A percentile compares a stretch with the other conserved stretches of the same genome.
phyloP scores from a whole-genome alignment of 2,113 vertebrate species.

The Solea solea region DNA sequence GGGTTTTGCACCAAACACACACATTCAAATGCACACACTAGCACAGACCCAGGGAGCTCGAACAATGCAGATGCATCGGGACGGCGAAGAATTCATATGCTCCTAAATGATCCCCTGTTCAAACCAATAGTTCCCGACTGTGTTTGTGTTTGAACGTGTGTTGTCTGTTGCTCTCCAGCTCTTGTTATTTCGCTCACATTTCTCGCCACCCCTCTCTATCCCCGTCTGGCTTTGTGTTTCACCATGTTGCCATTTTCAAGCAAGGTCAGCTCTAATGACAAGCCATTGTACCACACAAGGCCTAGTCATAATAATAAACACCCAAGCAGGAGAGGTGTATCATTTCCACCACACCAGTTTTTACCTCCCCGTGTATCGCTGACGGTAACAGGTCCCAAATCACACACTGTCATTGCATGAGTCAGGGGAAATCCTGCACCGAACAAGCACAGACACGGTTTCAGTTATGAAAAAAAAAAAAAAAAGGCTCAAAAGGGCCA shows the following conservation, averaged over 20 bases:
- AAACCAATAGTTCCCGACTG: slow-evolving; percentile 54
- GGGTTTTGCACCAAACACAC: slow-evolving; percentile 63
- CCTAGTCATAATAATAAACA: slow-evolving; percentile 69
- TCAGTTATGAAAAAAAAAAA: slow-evolving; percentile 41
- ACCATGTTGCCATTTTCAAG: slow-evolving; percentile 49
- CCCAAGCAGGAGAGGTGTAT: slow-evolving; percentile 39
- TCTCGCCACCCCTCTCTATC: neutral
- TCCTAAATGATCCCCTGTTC: slow-evolving; percentile 53
- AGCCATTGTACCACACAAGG: slow-evolving; percentile 29
- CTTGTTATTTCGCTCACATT: slow-evolving; percentile 37
- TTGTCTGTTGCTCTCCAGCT: slow-evolving; percentile 43
- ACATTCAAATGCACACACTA: slow-evolving; percentile 22
- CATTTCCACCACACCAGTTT: slow-evolving; percentile 51
- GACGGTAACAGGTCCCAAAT: slow-evolving; percentile 57
- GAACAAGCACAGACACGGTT: slow-evolving; percentile 49
- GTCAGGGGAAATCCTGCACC: slow-evolving; percentile 62
- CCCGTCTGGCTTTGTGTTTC: slow-evolving; percentile 42
- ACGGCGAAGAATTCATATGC: slow-evolving; percentile 37
- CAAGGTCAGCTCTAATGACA: slow-evolving; percentile 73
- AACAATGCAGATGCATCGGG: slow-evolving; percentile 68
- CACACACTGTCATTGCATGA: slow-evolving; percentile 54
- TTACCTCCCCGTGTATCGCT: slow-evolving; percentile 40
- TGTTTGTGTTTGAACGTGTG: slow-evolving; percentile 23
- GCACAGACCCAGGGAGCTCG: slow-evolving; percentile 26
- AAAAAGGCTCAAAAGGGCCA: too few species aligned